These are phyloP conservation scores for Anhinga rufa DNA, from an alignment of 2,113 vertebrate species.

Conservation along the genomic window DNA sequence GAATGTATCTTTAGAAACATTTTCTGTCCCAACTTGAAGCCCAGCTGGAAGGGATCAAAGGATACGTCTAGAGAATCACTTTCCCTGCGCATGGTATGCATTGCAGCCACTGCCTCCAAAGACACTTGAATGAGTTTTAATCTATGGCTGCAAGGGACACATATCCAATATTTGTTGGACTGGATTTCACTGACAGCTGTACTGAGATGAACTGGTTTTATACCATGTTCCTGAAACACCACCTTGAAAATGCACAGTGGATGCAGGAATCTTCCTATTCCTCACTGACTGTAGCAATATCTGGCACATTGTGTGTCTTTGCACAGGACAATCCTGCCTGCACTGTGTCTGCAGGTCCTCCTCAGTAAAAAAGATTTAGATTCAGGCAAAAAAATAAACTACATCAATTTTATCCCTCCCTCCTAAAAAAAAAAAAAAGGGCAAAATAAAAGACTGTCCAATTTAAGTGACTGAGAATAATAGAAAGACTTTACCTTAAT, in stretches of 20 bases:
- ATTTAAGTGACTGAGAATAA: background rate
- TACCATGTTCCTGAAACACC: background rate
- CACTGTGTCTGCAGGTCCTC: background rate
- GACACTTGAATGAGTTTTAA: background rate
- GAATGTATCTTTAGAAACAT: background rate
- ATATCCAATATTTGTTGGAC: background rate
- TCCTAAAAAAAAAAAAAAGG: background rate
- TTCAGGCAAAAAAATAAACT: background rate
- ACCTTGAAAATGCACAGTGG: background rate
- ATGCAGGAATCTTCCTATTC: background rate
- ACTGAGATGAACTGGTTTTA: background rate
- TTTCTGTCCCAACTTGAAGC: background rate
- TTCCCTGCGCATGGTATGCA: background rate
- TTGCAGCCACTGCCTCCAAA: background rate
- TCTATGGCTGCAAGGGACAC: background rate
- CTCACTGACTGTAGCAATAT: background rate
- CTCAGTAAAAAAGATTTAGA: background rate
- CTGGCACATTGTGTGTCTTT: background rate
- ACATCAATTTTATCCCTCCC: background rate
- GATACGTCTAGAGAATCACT: background rate
- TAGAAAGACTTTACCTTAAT: background rate
- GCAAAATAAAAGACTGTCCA: background rate
- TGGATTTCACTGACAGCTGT: conserved; percentile 13
- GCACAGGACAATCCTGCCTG: background rate
- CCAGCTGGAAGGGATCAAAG: conserved; percentile 3